Percentiles rank a stretch among this genome's conserved stretches.
phyloP scores from a whole-genome alignment of 2,113 vertebrate genomes.

The Bothrops jararaca region DNA sequence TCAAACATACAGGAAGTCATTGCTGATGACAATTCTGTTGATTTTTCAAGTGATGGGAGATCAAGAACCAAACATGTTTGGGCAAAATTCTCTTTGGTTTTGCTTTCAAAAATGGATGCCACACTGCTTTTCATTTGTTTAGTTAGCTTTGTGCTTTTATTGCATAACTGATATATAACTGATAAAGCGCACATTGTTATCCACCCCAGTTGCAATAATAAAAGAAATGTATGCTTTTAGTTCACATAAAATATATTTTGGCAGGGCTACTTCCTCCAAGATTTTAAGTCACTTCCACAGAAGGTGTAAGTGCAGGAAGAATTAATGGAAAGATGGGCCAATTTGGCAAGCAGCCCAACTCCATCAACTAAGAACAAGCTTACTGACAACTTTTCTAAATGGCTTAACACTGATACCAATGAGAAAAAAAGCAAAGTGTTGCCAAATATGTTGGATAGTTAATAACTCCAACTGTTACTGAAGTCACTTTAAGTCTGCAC shows the following conservation, averaged over 20 bases:
- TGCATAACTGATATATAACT: background rate
- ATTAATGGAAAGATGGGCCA: conserved; percentile 2
- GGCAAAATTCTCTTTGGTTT: background rate
- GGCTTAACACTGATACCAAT: background rate
- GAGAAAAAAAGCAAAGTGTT: background rate
- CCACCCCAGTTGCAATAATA: background rate
- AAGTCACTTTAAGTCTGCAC: background rate
- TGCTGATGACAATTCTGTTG: background rate
- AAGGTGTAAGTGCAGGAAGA: conserved; percentile 5
- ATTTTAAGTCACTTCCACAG: background rate
- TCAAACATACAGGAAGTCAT: background rate
- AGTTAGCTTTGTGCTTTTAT: background rate
- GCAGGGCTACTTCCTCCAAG: background rate
- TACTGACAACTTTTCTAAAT: background rate
- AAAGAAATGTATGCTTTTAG: background rate
- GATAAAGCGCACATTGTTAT: background rate
- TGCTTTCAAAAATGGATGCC: background rate
- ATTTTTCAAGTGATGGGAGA: background rate
- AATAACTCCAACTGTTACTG: background rate
- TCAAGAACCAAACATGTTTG: background rate
- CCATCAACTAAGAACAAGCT: conserved; percentile 18
- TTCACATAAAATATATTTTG: background rate
- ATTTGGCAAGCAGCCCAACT: background rate
- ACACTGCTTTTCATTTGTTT: background rate
- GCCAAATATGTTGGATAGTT: background rate